Base-by-base conservation (phyloP, 2,888 invertebrate species). In the Agrotis exclamationis region DNA sequence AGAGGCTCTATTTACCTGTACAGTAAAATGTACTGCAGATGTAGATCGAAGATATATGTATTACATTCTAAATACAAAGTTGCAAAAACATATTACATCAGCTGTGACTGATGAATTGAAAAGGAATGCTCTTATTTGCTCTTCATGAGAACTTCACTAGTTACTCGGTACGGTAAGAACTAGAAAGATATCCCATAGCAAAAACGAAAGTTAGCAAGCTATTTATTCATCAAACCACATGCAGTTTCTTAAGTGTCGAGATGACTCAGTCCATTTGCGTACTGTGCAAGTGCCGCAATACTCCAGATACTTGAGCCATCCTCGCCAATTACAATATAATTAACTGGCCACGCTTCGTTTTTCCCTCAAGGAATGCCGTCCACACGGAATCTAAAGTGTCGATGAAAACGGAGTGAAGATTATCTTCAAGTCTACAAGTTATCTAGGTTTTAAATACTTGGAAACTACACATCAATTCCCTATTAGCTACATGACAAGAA, bases 401-500 rank as follows among this genome's bases (percentile, higher is more conserved):
- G 77, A 83, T 82, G 85, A 78, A 85, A 83, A 88, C 67, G 78
- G 84, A 80, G 74, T 78, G 85, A 83, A 86, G 82, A 87, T 86
- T 85, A 87, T 83, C 79, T 51, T 28, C 53, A 39, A 73, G 74
- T 66, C 66, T 73, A 53, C 69, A 81, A 82, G 83, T 76, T 83
- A 82, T 83, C 74, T 80, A 83, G 81, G 85, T 82, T 87, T 74
- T 82, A 86, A 85, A 84, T 82, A 76, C 83, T 64, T 82, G 79
- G 87, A 87, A 87, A 83, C 82, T 82, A 82, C 85, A 83, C 86
- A 85, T 89, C 88, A 87, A 86, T 87, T 82, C 84, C 85, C 75
- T 87, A 86, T 87, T 85, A 87, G 85, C 78, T 44, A 77, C 78
- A 81, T 85, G 89, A 89, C 88, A 87, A 81, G 87, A 85, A 89